phyloP scores from a whole-genome alignment of 2,797 vertebrate species.

The Oophaga sylvatica region DNA sequence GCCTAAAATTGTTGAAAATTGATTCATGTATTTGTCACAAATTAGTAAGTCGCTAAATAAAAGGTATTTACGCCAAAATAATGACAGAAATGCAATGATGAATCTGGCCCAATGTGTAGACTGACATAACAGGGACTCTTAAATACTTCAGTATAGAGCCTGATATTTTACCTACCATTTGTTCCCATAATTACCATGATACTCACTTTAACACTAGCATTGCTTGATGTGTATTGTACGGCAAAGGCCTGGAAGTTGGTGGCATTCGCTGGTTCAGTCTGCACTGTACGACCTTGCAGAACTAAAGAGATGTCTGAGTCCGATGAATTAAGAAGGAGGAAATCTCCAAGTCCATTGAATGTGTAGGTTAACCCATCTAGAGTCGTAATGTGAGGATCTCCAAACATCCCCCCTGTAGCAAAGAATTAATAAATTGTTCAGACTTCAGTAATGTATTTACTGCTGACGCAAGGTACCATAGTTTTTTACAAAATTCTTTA shows the following conservation, averaged over 20 bases:
- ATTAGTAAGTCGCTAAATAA: not conserved
- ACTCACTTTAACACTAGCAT: slow-evolving; percentile 67
- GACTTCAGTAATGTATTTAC: not conserved
- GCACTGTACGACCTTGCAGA: slow-evolving; percentile 71
- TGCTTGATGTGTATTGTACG: slow-evolving; percentile 65
- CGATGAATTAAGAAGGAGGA: slow-evolving; percentile 66
- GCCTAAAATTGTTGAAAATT: too few relatives aligned
- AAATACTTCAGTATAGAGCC: not conserved
- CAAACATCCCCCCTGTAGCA: slow-evolving; percentile 67
- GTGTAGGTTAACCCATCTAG: slow-evolving; percentile 73
- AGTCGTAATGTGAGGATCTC: slow-evolving; percentile 76
- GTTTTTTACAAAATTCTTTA: too few relatives aligned
- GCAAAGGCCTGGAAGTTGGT: slow-evolving; percentile 76
- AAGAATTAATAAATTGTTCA: not conserved
- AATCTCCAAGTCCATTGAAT: slow-evolving; percentile 77
- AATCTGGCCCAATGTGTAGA: not conserved
- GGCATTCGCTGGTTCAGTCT: slow-evolving; percentile 65
- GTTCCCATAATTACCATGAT: not conserved
- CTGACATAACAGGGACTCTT: not conserved
- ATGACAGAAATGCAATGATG: not conserved
- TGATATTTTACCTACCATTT: not conserved
- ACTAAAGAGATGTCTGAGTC: slow-evolving; percentile 64
- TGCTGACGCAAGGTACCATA: too few relatives aligned
- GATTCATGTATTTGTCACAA: not conserved
- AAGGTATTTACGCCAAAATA: too few relatives aligned